Evolutionary conservation across 2,888 invertebrate species (phyloP), one percentile per base, ranked within the genome.

Genomic region (Cataglyphis livida): DNA sequence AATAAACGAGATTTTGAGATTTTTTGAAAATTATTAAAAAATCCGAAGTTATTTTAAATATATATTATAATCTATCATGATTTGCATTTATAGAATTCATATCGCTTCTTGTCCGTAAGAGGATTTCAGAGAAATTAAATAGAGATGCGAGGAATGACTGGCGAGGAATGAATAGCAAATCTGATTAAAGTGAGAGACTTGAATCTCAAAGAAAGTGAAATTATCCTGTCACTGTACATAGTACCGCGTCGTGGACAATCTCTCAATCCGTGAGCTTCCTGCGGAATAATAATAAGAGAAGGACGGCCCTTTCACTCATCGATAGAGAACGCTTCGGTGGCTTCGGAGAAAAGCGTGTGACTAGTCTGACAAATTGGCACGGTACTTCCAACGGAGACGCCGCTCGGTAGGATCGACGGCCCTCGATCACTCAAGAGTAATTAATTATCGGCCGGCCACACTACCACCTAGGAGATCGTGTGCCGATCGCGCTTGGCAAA

Each of bases 361-460:
- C 90, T 88, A 73, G 76, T 82, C 83, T 88, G 90, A 90, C 90
- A 90, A 90, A 90, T 90, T 90, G 87, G 87, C 88, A 84, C 83
- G 84, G 83, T 88, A 89, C 87, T 90, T 86, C 86, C 86, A 83
- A 84, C 86, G 89, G 88, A 84, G 88, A 81, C 82, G 71, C 84
- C 75, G 83, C 89, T 81, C 85, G 84, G 88, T 83, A 75, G 88
- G 84, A 90, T 89, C 89, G 90, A 90, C 90, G 89, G 90, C 85
- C 85, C 87, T 83, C 90, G 89, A 89, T 89, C 89, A 87, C 90
- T 89, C 89, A 86, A 85, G 89, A 85, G 51, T 90, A 89, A 89
- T 89, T 89, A 89, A 89, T 89, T 89, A 90, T 90, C 90, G 85
- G 48, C 84, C 54, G 65, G 82, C 75, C 65, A 28, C 4, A 81